These are phyloP conservation scores for Lissocephala sabroskyi DNA, from an alignment of 2,888 invertebrate genomes.

Conservation along the genomic window DNA sequence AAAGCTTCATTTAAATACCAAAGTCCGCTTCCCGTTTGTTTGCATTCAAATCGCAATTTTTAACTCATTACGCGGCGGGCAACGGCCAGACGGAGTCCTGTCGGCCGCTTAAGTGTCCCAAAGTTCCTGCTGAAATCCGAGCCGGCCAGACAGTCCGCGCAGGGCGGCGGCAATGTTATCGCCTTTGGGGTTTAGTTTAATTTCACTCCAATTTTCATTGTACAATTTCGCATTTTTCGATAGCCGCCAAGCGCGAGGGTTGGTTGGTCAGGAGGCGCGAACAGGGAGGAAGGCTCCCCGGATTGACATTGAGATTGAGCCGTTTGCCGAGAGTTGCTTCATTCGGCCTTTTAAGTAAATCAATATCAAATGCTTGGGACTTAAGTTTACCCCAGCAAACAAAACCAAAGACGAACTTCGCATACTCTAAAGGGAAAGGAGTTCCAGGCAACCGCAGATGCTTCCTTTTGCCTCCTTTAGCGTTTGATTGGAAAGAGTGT, in stretches of 20 bases:
- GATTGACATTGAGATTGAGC: background rate
- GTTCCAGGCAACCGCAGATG: too few species aligned
- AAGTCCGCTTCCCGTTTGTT: slow-evolving; percentile 49
- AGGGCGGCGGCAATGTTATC: slow-evolving; percentile 53
- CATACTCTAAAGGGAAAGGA: too few species aligned
- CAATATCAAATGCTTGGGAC: slow-evolving; percentile 56
- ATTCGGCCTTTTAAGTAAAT: slow-evolving; percentile 61
- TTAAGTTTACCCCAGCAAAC: slow-evolving; percentile 51
- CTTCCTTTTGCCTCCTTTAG: too few species aligned
- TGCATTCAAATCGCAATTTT: slow-evolving; percentile 66
- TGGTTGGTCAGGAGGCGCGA: background rate
- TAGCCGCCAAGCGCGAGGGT: slow-evolving; percentile 3
- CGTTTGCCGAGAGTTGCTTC: slow-evolving; percentile 36
- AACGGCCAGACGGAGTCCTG: slow-evolving; percentile 26
- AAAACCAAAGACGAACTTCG: slow-evolving; percentile 6
- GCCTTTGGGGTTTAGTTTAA: slow-evolving; percentile 56
- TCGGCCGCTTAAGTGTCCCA: slow-evolving; percentile 56
- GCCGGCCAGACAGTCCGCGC: too few species aligned
- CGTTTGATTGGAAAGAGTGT: too few species aligned
- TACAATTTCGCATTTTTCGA: slow-evolving; percentile 58
- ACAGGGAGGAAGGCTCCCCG: background rate
- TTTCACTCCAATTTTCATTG: slow-evolving; percentile 61
- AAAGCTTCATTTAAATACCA: slow-evolving; percentile 55
- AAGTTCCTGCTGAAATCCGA: too few species aligned
- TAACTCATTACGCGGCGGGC: slow-evolving; percentile 44